phyloP scores from a whole-genome alignment of 2,888 invertebrate genomes.

The Rhaphigaster nebulosa region DNA sequence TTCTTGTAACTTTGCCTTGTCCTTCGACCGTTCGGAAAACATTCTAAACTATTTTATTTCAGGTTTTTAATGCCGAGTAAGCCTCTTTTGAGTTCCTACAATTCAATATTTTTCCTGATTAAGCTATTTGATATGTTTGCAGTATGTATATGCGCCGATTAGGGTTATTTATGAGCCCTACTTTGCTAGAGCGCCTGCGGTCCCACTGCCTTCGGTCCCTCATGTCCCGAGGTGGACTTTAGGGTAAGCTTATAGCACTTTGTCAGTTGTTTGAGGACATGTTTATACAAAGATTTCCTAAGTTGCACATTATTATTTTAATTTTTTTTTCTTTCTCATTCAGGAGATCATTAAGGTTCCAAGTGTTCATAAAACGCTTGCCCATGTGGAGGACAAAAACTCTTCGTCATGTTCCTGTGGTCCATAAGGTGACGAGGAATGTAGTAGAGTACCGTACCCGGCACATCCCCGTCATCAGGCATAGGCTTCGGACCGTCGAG shows the following conservation, averaged over 20 bases:
- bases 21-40: not conserved
- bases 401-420: conserved; percentile 39
- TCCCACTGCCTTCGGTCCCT: not conserved
- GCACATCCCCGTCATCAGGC: conserved; percentile 54
- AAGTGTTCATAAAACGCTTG: not conserved
- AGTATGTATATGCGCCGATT: not conserved
- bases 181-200: not conserved
- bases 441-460: conserved; percentile 55
- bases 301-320: not conserved
- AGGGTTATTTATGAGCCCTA: not conserved
- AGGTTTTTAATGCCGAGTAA: not conserved
- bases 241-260: not conserved
- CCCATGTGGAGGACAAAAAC: not conserved
- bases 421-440: conserved; percentile 3
- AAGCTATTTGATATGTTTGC: not conserved
- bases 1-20: not conserved
- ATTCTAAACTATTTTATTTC: not conserved
- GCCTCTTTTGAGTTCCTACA: not conserved
- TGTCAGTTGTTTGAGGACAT: not conserved
- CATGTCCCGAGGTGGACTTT: not conserved
- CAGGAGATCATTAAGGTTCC: conserved; percentile 52
- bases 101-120: not conserved
- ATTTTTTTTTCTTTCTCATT: not conserved
- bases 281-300: not conserved
- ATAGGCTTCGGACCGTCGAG: conserved; percentile 41